phyloP scores from a whole-genome alignment of 2,113 vertebrate genomes.

The Astur gentilis region DNA sequence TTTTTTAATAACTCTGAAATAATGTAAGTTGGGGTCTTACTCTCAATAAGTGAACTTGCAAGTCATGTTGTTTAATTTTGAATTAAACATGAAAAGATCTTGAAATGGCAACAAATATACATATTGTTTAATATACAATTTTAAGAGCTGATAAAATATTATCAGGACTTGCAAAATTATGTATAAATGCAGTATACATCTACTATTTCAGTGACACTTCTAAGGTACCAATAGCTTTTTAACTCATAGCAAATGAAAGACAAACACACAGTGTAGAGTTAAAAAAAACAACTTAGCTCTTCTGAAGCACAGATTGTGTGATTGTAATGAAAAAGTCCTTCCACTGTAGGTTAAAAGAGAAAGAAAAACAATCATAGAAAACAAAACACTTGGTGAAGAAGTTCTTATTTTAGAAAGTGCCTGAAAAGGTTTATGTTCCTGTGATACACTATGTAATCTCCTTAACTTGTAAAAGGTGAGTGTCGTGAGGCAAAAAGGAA shows the following conservation, averaged over 20 bases:
- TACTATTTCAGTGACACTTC: neutral
- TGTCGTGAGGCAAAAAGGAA: neutral
- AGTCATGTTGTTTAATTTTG: neutral
- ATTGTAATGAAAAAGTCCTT: neutral
- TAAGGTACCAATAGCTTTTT: neutral
- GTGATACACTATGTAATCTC: neutral
- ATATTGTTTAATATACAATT: neutral
- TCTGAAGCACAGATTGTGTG: neutral
- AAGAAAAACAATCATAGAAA: neutral
- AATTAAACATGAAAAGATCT: neutral
- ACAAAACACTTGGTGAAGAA: neutral
- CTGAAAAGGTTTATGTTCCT: neutral
- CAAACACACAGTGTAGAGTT: neutral
- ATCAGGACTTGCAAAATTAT: neutral
- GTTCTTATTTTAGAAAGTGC: neutral
- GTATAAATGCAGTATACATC: neutral
- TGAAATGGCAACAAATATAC: neutral
- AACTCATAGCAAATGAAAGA: neutral
- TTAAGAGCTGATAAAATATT: neutral
- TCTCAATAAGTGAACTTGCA: neutral
- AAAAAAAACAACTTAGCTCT: neutral
- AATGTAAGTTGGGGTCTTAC: neutral
- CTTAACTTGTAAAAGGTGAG: neutral
- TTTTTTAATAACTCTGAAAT: neutral
- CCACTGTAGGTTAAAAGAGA: neutral